Evolutionary conservation across 2,797 vertebrate species (phyloP), one percentile per base, ranked within the genome.

Genomic region (Gambelia wislizenii): DNA sequence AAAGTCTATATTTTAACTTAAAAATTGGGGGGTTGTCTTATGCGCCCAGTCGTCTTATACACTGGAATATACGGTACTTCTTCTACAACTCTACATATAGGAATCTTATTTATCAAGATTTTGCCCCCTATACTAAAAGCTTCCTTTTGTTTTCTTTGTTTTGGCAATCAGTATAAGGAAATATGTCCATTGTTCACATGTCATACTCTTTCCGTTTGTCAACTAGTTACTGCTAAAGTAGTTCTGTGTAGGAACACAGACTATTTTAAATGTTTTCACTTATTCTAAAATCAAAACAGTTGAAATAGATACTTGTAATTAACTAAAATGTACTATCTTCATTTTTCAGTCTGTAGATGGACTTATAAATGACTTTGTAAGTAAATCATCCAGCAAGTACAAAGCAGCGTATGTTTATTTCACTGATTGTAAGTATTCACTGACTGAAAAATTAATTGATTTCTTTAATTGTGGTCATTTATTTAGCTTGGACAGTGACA

Each of bases 331-430:
- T 83, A 83, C 25, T 83, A 61, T 92, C 69, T 93, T 47, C 85
- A 89, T 95, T 54, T 54, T 3, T 92, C 95, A 99, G 99, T 98
- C 98, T 96, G 96, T 99, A 95, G 98, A 99, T 42, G 98, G 98
- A 83, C 97, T 99, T 76, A 98, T 99, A 91, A 96, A 94, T 59
- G 99, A 99, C 96, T 99, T 99, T 96, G 97, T 97, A 88, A 83
- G 54, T 91, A 99, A 98, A 96, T 97, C 96, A 64, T 96, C 96
- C 67, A 96, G 98, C 93, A 99, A 98, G 95, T 99, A 99, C 92
- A 99, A 98, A 97, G 97, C 98, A 90, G 98, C 98, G 0, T 99
- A 99, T 39, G 96, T 99, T 92, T 99, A 99, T 97, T 99, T 99
- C 95, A 99, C 98, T 82, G 99, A 99, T 96, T 98, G 99, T 99